phyloP scores from a whole-genome alignment of 2,113 vertebrate species.

The Oncorhynchus kisutch region DNA sequence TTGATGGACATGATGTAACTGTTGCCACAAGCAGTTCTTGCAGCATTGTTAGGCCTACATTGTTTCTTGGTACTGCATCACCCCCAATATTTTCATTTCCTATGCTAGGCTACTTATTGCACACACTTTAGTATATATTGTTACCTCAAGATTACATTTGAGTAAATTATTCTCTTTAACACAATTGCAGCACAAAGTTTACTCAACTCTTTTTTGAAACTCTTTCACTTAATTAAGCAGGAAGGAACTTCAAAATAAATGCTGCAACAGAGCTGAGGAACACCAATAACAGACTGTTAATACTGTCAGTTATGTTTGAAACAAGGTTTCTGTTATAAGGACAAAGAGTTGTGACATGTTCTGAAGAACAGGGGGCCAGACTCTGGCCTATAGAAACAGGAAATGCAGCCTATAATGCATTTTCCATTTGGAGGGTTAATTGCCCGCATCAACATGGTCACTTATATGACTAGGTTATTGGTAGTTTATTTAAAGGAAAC shows the following conservation, averaged over 20 bases:
- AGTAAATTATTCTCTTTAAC: no score
- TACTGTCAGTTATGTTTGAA: no score
- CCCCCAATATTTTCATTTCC: no score
- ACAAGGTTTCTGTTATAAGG: constrained; percentile 76
- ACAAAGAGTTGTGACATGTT: constrained; percentile 59
- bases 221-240: background rate
- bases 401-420: constrained; percentile 40
- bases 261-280: background rate
- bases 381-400: constrained; percentile 41
- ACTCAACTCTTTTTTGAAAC: background rate
- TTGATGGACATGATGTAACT: background rate
- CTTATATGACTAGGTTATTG: background rate
- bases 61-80: no score
- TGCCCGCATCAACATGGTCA: background rate
- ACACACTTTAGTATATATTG: no score
- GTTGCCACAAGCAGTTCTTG: background rate
- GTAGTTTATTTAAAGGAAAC: no score
- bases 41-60: no score
- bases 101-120: no score
- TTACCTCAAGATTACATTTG: no score
- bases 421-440: background rate
- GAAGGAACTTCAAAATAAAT: background rate
- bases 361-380: constrained; percentile 37
- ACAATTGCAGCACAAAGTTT: background rate
- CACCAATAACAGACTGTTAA: background rate